These are phyloP conservation scores for Sprattus sprattus DNA, from an alignment of 2,113 vertebrate species.

Conservation along the genomic window DNA sequence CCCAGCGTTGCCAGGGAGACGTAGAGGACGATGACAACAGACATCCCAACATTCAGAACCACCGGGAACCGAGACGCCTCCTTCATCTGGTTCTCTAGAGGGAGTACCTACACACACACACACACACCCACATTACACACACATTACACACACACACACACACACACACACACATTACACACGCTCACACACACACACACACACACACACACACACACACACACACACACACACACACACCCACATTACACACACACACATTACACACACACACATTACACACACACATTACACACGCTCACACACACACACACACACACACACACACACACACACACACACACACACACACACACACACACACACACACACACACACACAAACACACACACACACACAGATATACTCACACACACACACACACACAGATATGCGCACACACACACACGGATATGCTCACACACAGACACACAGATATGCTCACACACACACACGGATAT, in stretches of 20 bases:
- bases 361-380: conserved; percentile 60
- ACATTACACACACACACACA: neutral
- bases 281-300: no score
- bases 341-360: no score
- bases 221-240: neutral
- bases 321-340: no score
- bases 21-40: conserved; percentile 77
- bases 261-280: no score
- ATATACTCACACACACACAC: no score
- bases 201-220: neutral
- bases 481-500: no score
- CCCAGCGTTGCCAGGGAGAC: conserved; percentile 80
- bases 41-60: conserved; percentile 82
- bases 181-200: neutral
- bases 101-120: conserved; percentile 76
- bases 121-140: conserved; percentile 26
- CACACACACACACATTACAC: conserved; percentile 9
- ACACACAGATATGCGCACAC: no score
- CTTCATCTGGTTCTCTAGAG: conserved; percentile 86
- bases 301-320: no score
- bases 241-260: neutral
- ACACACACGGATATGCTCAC: no score
- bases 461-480: neutral
- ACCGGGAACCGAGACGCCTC: conserved; percentile 73
- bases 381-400: conserved; percentile 12